phyloP scores from a whole-genome alignment of 2,888 invertebrate genomes.

The Geotrupes spiniger region DNA sequence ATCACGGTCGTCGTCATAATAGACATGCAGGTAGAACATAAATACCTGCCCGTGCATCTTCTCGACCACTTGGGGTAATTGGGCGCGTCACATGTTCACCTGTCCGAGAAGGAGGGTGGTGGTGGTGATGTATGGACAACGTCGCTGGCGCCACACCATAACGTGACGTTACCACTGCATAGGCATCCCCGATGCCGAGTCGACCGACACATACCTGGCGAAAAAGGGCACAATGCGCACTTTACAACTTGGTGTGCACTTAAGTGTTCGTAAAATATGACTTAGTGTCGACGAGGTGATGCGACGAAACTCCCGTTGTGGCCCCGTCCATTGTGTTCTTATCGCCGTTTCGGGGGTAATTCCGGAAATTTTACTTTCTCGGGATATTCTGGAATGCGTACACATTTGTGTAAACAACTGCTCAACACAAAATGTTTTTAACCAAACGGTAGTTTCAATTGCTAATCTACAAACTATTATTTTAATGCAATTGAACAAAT shows the following conservation, averaged over 20 bases:
- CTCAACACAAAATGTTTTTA: too few species aligned
- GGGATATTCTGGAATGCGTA: too few species aligned
- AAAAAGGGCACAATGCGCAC: slow-evolving; percentile 2
- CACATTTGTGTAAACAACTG: too few species aligned
- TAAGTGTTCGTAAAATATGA: not conserved
- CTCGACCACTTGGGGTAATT: slow-evolving; percentile 29
- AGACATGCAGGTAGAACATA: slow-evolving; percentile 26
- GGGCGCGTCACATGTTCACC: slow-evolving; percentile 32
- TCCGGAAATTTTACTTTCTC: too few species aligned
- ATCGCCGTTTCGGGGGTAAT: too few species aligned
- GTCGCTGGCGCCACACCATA: slow-evolving; percentile 30
- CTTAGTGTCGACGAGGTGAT: not conserved
- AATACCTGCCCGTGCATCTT: slow-evolving; percentile 26
- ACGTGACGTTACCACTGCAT: slow-evolving; percentile 23
- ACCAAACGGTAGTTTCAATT: too few species aligned
- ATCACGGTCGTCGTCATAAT: slow-evolving; percentile 6
- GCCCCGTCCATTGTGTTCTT: too few species aligned
- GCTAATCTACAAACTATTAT: too few species aligned
- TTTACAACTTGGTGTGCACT: slow-evolving; percentile 3
- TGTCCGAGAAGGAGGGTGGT: too few species aligned
- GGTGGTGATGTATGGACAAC: slow-evolving; percentile 32
- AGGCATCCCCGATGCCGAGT: slow-evolving; percentile 5
- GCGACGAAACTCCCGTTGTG: too few species aligned
- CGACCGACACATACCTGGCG: slow-evolving; percentile 2
- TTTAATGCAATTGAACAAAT: too few species aligned